Percentiles rank a stretch among this genome's conserved stretches.
These are phyloP conservation scores for Stegophylla sp. DNA, from an alignment of 2,888 invertebrate genomes.

Conservation along the genomic window DNA sequence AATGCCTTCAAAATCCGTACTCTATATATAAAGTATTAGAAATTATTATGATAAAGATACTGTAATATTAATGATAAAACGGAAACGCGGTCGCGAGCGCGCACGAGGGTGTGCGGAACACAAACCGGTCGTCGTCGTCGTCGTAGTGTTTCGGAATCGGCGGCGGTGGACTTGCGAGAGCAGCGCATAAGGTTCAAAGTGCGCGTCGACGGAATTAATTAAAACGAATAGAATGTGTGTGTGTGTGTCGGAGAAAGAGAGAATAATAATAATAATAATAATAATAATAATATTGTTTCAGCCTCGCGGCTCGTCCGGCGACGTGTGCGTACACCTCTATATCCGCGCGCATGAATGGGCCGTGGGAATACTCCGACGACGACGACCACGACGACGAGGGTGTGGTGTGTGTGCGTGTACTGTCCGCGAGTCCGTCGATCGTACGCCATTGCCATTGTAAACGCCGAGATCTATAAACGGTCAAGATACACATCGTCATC, in stretches of 20 bases:
- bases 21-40: no score
- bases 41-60: no score
- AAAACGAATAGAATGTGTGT: slow-evolving; percentile 15
- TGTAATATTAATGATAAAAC: no score
- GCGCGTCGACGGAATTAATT: slow-evolving; percentile 53
- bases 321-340: not conserved
- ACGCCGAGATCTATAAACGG: slow-evolving; percentile 26
- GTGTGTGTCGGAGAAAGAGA: not conserved
- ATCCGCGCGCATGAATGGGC: slow-evolving; percentile 25
- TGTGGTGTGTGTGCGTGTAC: slow-evolving; percentile 12
- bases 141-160: not conserved
- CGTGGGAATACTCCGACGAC: slow-evolving; percentile 51
- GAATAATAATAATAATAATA: slow-evolving; percentile 25
- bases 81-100: not conserved
- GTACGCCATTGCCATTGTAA: not conserved
- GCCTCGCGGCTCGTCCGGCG: slow-evolving; percentile 52
- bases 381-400: no score
- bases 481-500: slow-evolving; percentile 33
- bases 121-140: not conserved
- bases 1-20: no score
- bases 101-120: not conserved
- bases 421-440: slow-evolving; percentile 15
- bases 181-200: slow-evolving; percentile 35
- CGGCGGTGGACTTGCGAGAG: not conserved
- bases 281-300: slow-evolving; percentile 44